A percentile compares a stretch with the other conserved stretches of the same genome.
Evolutionary conservation across 2,888 invertebrate species (phyloP).

Genomic region (Metellina segmentata): DNA sequence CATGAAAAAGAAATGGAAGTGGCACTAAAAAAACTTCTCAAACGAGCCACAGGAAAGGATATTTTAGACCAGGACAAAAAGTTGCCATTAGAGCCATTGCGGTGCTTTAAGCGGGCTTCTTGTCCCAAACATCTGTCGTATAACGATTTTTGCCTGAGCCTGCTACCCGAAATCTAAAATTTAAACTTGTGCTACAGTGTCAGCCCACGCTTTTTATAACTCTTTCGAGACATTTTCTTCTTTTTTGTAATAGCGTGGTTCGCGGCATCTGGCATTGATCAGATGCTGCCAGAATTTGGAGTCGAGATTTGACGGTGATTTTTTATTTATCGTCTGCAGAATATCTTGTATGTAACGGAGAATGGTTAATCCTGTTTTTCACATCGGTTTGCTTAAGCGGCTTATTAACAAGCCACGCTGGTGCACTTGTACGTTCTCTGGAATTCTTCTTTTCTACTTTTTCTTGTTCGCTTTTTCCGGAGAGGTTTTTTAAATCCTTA

Average conservation of each 20-base stretch:
- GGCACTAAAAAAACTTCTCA: slow-evolving; percentile 10
- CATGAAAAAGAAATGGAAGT: slow-evolving; percentile 35
- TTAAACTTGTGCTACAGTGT: slow-evolving; percentile 48
- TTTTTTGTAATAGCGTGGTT: not conserved
- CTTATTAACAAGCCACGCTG: slow-evolving; percentile 20
- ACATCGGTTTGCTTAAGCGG: slow-evolving; percentile 12
- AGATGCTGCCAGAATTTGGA: slow-evolving; percentile 53
- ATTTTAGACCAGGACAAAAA: slow-evolving; percentile 61
- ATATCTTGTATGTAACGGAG: not conserved
- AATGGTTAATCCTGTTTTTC: slow-evolving; percentile 31
- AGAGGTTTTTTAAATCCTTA: not conserved
- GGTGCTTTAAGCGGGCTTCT: slow-evolving; percentile 54
- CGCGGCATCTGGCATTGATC: slow-evolving; percentile 44
- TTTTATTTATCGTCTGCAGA: slow-evolving; percentile 12
- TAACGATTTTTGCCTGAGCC: slow-evolving; percentile 56
- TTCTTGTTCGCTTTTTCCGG: not conserved
- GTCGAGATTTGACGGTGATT: slow-evolving; percentile 16
- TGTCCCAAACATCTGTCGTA: slow-evolving; percentile 54
- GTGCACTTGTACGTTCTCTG: not conserved
- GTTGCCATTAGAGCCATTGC: slow-evolving; percentile 51
- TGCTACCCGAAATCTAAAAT: slow-evolving; percentile 54
- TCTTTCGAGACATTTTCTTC: slow-evolving; percentile 24
- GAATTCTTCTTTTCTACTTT: not conserved
- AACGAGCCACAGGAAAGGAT: slow-evolving; percentile 24
- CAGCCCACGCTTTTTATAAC: slow-evolving; percentile 39